Conservation (phyloP, 2,888 invertebrate genomes). For the Pantelozetes paolii region DNA sequence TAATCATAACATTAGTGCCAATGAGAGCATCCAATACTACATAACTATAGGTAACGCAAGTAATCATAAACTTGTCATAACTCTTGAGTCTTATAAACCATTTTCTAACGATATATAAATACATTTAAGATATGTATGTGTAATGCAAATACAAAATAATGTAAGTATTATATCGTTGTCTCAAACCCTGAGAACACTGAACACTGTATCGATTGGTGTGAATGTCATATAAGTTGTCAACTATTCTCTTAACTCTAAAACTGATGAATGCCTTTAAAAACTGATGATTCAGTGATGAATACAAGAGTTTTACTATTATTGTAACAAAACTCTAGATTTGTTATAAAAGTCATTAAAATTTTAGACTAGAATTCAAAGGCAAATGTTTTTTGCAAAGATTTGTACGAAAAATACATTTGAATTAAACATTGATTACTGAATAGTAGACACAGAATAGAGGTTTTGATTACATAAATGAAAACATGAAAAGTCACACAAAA, state of each 20-base stretch:
- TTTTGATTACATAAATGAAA: not conserved
- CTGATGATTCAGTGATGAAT: constrained; percentile 17
- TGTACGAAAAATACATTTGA: not conserved
- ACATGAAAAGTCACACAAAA: constrained; percentile 14
- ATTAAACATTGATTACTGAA: not conserved
- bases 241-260: constrained; percentile 20
- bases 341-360: constrained; percentile 19
- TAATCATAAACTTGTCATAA: constrained; percentile 27
- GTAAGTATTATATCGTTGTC: constrained; percentile 14
- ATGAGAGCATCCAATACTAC: constrained; percentile 25
- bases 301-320: constrained; percentile 11
- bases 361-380: constrained; percentile 29
- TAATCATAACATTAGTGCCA: constrained; percentile 36
- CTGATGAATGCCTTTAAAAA: constrained; percentile 26
- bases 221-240: constrained; percentile 7
- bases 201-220: not conserved
- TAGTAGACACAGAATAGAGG: not conserved
- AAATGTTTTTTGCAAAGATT: constrained; percentile 29
- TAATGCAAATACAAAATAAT: constrained; percentile 4
- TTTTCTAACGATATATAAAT: constrained; percentile 13
- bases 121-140: not conserved
- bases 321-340: constrained; percentile 33
- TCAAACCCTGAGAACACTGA: not conserved
- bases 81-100: constrained; percentile 26
- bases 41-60: not conserved